These are phyloP conservation scores for Psilopogon haemacephalus DNA, from an alignment of 2,113 vertebrate genomes.

Conservation along the genomic window DNA sequence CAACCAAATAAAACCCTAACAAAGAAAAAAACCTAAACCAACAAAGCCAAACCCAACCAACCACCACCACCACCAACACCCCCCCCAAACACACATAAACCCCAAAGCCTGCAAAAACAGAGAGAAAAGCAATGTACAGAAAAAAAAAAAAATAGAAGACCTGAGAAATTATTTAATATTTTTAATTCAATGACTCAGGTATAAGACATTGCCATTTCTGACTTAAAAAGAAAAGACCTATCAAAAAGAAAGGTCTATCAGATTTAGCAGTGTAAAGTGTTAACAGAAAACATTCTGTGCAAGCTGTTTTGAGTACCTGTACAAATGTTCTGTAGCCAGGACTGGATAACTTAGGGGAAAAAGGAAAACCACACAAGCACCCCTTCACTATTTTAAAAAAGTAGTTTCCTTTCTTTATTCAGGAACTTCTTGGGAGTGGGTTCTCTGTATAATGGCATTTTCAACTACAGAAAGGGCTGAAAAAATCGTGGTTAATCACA, in stretches of 20 bases:
- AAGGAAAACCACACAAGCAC: background rate
- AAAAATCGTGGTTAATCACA: background rate
- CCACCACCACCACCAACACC: no score
- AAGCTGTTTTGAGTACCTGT: background rate
- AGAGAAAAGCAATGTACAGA: background rate
- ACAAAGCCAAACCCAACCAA: no score
- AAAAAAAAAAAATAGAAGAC: background rate
- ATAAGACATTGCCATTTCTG: background rate
- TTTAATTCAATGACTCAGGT: background rate
- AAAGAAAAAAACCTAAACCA: background rate
- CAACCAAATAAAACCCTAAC: background rate
- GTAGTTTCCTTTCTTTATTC: slow-evolving; percentile 44
- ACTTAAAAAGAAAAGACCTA: background rate
- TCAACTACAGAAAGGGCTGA: background rate
- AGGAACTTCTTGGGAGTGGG: slow-evolving; percentile 28
- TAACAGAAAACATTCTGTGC: background rate
- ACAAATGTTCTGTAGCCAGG: background rate
- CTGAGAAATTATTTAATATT: background rate
- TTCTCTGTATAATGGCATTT: background rate
- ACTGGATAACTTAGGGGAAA: background rate
- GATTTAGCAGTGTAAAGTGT: background rate
- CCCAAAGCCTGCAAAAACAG: no score
- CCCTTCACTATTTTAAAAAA: background rate
- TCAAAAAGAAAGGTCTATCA: background rate
- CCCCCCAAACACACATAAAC: no score